Base-by-base conservation (phyloP, 1,140 invertebrate genomes). In the Calosoma granatense region DNA sequence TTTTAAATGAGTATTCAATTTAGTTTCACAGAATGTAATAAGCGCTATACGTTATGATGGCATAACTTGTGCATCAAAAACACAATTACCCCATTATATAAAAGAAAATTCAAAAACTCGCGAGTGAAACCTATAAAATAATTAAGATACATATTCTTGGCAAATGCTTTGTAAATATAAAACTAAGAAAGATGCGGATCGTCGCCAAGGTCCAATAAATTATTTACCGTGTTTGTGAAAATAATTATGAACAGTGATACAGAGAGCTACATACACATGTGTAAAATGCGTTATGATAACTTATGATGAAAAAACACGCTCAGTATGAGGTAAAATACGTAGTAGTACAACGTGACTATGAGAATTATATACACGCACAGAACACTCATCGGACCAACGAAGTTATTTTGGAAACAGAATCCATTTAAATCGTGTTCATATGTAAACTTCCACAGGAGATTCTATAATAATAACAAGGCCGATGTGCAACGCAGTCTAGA, bases 401-500 rank as follows among this genome's bases (percentile, higher is more conserved):
- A 47, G 41, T 47, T 47, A 47, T 47, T 47, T 47, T 47, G 41
- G 41, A 47, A 47, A 17, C 15, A 30, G 14, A 30, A 12, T 11
- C 41, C 17, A n/a, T 36, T 36, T 36, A 36, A 9, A 36, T n/a
- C n/a, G 4, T 30, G 26, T 30, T 30, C 26, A 47, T 47, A 17
- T 47, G 41, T 47, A 47, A 47, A 47, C 41, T 47, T 47, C 6
- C 6, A 47, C 15, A 11, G 17, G 41, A 17, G 41, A 12, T 47
- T 47, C 41, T 47, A 47, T 47, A 47, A 47, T 47, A 47, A 47
- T 9, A 47, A 47, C 41, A 47, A 47, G 41, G 41, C 9, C 41
- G 41, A 17, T 47, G 41, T 47, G 41, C 41, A 47, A 47, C 17
- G 17, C 9, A 12, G 4, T 12, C 41, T 47, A 11, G 26, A 47